A percentile compares a stretch with the other conserved stretches of the same genome.
phyloP scores from a whole-genome alignment of 2,888 invertebrate genomes.

The Lathronympha strigana region DNA sequence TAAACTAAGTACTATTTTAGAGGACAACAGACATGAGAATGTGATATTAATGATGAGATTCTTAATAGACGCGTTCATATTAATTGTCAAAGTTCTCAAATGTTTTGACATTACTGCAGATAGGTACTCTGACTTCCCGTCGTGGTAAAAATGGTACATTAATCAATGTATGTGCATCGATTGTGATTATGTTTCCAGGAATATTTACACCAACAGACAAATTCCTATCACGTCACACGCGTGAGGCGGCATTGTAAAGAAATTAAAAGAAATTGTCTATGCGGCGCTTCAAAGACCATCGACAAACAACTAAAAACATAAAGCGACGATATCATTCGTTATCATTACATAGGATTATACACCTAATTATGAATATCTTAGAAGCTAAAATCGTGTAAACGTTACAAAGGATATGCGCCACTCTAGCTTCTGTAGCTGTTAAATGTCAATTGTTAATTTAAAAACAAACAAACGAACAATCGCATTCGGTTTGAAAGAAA shows the following conservation, averaged over 20 bases:
- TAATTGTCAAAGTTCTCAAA: too few species aligned
- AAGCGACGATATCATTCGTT: too few species aligned
- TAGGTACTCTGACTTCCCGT: too few species aligned
- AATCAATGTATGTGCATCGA: background rate
- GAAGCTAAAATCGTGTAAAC: background rate
- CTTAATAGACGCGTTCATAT: too few species aligned
- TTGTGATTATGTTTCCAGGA: constrained; percentile 27
- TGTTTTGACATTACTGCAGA: too few species aligned
- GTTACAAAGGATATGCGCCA: too few species aligned
- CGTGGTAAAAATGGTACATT: background rate
- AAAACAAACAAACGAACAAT: background rate
- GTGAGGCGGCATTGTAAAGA: constrained; percentile 36
- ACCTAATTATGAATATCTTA: background rate
- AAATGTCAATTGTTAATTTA: background rate
- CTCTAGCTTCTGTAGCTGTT: background rate
- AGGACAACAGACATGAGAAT: too few species aligned
- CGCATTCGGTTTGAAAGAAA: background rate
- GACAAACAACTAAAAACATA: background rate
- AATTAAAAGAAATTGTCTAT: constrained; percentile 40
- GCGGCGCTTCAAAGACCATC: constrained; percentile 35
- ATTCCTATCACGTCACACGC: constrained; percentile 30
- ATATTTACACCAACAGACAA: constrained; percentile 26
- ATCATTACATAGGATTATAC: background rate
- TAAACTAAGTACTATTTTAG: too few species aligned
- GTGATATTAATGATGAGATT: too few species aligned